These are phyloP conservation scores for Cacatua alba DNA, from an alignment of 2,113 vertebrate genomes.

Conservation along the genomic window DNA sequence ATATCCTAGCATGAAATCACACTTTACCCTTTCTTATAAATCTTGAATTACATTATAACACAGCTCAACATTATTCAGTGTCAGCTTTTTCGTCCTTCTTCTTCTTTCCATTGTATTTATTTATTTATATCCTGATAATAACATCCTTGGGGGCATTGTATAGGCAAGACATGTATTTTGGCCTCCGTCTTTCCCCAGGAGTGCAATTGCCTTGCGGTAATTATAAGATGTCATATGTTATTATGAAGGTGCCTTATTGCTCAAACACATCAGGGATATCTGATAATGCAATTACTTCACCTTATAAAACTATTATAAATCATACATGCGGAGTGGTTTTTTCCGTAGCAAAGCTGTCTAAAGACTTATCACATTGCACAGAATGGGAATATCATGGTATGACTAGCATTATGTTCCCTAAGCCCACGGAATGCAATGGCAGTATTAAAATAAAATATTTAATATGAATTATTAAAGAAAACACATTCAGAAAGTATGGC, in stretches of 20 bases:
- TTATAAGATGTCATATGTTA: conserved; percentile 75
- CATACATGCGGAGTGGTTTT: conserved; percentile 45
- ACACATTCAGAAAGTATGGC: background rate
- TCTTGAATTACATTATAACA: conserved; percentile 62
- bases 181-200: conserved; percentile 68
- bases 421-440: background rate
- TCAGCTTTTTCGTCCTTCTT: background rate
- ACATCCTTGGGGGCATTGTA: conserved; percentile 71
- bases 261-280: too few relatives aligned
- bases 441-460: conserved; percentile 57
- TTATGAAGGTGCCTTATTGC: conserved; percentile 57
- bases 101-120: conserved; percentile 46
- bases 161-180: conserved; percentile 67
- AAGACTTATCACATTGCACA: conserved; percentile 26
- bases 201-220: conserved; percentile 72
- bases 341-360: conserved; percentile 23
- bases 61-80: conserved; percentile 58
- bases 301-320: conserved; percentile 68
- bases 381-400: background rate
- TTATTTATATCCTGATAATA: conserved; percentile 72
- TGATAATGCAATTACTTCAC: too few relatives aligned
- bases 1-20: conserved; percentile 57
- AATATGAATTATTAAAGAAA: conserved; percentile 56
- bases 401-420: background rate
- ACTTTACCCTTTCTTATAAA: conserved; percentile 69